Base-by-base conservation (phyloP, 2,797 vertebrate genomes). In the Scarus forsteni region DNA sequence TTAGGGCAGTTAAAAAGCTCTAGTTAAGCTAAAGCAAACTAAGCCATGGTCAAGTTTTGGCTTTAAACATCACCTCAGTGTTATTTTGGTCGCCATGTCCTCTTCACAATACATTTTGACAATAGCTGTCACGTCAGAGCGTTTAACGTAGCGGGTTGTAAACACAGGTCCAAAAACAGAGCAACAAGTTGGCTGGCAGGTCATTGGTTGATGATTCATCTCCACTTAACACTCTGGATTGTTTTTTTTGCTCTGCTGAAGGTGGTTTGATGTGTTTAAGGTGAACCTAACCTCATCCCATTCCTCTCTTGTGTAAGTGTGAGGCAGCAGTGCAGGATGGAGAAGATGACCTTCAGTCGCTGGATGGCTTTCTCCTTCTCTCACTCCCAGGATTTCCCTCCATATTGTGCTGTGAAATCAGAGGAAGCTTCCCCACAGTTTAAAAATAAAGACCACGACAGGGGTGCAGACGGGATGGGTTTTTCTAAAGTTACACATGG, bases 301-400 rank as follows among this genome's bases (percentile, higher is more conserved):
- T 11, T 63, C 5, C 18, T 43, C 50, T 35, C 48, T 11, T 56
- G 16, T 67, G 49, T 0, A 7, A n/a, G n/a, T 44, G 40, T 42
- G 67, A 73, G 58, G 57, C 40, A 19, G n/a, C 35, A 27, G 27
- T 51, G 52, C 56, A 52, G 44, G 60, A 69, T 57, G 75, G 73
- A 62, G 64, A 27, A 27, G 27, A 46, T 80, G 79, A 89, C 70
- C 77, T 87, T 82, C 70, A 49, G 16, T 75, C 6, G 45, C 34
- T 10, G 54, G 50, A 79, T 69, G 64, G 7, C 60, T 66, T 79
- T 70, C 56, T 73, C 62, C 46, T 52, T 66, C 60, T 49, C 67
- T 80, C 68, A 70, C 71, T 87, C 73, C 66, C 82, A 86, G 79
- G 83, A 90, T 83, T 56, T 82, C 82, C 84, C 66, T 8, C 43